Evolutionary conservation across 2,888 invertebrate species (phyloP).

Genomic region (Rhingia rostrata): DNA sequence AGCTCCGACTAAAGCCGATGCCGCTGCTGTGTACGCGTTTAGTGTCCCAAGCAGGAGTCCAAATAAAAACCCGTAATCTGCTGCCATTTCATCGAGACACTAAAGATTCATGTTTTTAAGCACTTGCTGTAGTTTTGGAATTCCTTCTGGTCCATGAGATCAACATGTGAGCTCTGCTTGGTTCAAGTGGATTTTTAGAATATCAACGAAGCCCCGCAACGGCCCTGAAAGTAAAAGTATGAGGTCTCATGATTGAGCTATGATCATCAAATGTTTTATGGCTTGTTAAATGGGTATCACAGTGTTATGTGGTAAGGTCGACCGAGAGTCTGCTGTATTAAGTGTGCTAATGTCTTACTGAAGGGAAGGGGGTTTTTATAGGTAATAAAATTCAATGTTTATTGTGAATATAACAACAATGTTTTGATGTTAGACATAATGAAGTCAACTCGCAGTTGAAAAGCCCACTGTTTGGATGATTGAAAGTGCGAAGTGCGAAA

Average conservation of each 20-base stretch:
- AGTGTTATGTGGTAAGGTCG: conserved; percentile 54
- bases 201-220: not conserved
- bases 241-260: conserved; percentile 65
- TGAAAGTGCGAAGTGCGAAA: conserved; percentile 13
- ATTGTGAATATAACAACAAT: conserved; percentile 48
- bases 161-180: conserved; percentile 56
- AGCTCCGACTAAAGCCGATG: conserved; percentile 2
- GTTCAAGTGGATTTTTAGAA: conserved; percentile 33
- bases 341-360: conserved; percentile 54
- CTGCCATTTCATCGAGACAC: conserved; percentile 48
- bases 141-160: conserved; percentile 49
- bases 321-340: conserved; percentile 45
- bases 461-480: not conserved
- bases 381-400: conserved; percentile 67
- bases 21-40: conserved; percentile 6
- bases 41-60: conserved; percentile 27
- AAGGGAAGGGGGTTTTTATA: conserved; percentile 43
- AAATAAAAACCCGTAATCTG: conserved; percentile 44
- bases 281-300: conserved; percentile 56
- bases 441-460: conserved; percentile 38
- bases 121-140: conserved; percentile 65
- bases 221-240: not conserved
- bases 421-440: conserved; percentile 16
- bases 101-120: conserved; percentile 68
- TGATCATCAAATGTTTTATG: conserved; percentile 70